Conservation (phyloP, 2,888 invertebrate genomes). For the Spialia ferax region DNA sequence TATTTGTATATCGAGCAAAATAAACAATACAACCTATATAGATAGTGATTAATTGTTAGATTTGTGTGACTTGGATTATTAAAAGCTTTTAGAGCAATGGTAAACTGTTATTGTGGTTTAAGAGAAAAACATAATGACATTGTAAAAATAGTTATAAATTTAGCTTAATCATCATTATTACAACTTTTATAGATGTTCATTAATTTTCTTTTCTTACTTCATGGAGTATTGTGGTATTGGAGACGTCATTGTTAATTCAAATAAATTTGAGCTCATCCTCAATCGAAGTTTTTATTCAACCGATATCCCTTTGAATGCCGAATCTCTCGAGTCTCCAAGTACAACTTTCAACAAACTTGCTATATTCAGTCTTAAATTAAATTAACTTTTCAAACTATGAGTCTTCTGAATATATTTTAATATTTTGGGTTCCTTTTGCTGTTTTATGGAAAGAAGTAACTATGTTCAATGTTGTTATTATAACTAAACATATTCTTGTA, state of each 20-base stretch:
- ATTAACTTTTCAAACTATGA: slow-evolving; percentile 29
- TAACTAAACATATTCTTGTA: slow-evolving; percentile 59
- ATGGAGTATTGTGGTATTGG: slow-evolving; percentile 86
- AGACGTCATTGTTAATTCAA: slow-evolving; percentile 86
- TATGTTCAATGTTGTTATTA: slow-evolving; percentile 27
- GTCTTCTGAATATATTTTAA: slow-evolving; percentile 50
- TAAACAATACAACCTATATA: slow-evolving; percentile 83
- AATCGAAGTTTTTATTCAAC: slow-evolving; percentile 79
- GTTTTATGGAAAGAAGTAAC: slow-evolving; percentile 11
- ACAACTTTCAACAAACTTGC: slow-evolving; percentile 45
- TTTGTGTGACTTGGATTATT: slow-evolving; percentile 86
- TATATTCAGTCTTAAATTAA: slow-evolving; percentile 41
- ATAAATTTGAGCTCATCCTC: slow-evolving; percentile 86
- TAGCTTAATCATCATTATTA: slow-evolving; percentile 87
- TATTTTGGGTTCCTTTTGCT: slow-evolving; percentile 25
- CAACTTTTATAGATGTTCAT: slow-evolving; percentile 87
- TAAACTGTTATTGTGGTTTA: slow-evolving; percentile 86
- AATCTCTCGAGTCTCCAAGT: slow-evolving; percentile 49
- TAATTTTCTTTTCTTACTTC: slow-evolving; percentile 85
- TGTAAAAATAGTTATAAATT: slow-evolving; percentile 86
- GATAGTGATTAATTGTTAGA: slow-evolving; percentile 87
- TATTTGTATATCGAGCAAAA: slow-evolving; percentile 86
- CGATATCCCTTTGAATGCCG: slow-evolving; percentile 55
- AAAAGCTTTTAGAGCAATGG: slow-evolving; percentile 84
- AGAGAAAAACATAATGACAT: slow-evolving; percentile 85